A percentile compares a stretch with the other conserved stretches of the same genome.
These are phyloP conservation scores for Aurelia sp. DNA, from an alignment of 30 jellyfish, hydroid and myxozoan genomes.

Conservation along the genomic window DNA sequence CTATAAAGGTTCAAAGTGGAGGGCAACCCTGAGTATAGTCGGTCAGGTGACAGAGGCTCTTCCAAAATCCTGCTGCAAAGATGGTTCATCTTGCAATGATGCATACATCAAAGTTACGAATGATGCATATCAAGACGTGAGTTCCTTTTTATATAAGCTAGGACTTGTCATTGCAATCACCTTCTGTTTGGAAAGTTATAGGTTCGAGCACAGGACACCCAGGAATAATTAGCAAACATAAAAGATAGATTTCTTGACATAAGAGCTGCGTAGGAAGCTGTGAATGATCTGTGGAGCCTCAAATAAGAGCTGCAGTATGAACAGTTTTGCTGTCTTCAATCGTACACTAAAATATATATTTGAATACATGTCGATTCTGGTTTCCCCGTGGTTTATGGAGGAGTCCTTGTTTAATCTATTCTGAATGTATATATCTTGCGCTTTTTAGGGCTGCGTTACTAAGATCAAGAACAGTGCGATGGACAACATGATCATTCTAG, in stretches of 20 bases:
- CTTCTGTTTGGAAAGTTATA: too few species aligned
- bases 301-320: too few species aligned
- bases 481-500: slow-evolving; percentile 80
- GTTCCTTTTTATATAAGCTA: background rate
- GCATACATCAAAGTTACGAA: background rate
- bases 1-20: slow-evolving; percentile 56
- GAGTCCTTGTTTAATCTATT: too few species aligned
- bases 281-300: too few species aligned
- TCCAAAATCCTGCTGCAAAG: slow-evolving; percentile 63
- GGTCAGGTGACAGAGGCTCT: background rate
- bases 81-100: slow-evolving; percentile 1
- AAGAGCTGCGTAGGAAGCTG: too few species aligned
- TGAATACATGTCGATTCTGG: background rate
- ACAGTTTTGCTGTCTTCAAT: too few species aligned
- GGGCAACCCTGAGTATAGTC: background rate
- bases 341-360: background rate
- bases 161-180: too few species aligned
- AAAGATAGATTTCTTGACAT: too few species aligned
- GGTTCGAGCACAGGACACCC: too few species aligned
- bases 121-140: slow-evolving; percentile 3
- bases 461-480: slow-evolving; percentile 38
- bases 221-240: too few species aligned
- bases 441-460: slow-evolving; percentile 70
- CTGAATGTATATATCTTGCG: background rate
- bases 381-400: background rate